Conservation (phyloP, 2,797 vertebrate species). For the Melanotaenia nigrans region DNA sequence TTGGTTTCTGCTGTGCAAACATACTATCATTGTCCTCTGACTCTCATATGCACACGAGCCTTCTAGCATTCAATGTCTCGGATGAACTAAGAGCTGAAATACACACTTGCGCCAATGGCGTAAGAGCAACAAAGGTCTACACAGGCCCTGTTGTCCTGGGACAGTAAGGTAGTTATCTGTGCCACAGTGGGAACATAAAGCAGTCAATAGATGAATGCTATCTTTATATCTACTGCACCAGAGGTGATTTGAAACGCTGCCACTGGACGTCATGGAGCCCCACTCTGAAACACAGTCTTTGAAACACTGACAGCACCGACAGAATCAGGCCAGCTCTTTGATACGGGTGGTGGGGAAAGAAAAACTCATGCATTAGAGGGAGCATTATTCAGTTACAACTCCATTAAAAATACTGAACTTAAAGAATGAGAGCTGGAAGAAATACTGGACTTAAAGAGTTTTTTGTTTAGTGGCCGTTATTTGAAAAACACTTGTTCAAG, state of each 20-base stretch:
- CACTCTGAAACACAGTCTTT: constrained; percentile 69
- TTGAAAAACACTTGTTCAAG: not conserved
- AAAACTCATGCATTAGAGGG: constrained; percentile 58
- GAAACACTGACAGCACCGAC: constrained; percentile 73
- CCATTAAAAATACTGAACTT: constrained; percentile 46
- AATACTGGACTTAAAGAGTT: constrained; percentile 18
- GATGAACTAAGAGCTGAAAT: constrained; percentile 74
- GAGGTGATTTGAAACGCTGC: constrained; percentile 81
- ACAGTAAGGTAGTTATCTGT: constrained; percentile 80
- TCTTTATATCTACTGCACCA: constrained; percentile 80
- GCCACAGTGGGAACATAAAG: constrained; percentile 79
- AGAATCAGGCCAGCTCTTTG: constrained; percentile 77
- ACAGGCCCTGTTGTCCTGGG: constrained; percentile 76
- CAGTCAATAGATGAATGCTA: constrained; percentile 80
- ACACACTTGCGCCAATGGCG: constrained; percentile 77
- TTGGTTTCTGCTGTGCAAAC: constrained; percentile 60
- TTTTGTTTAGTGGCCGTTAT: not conserved
- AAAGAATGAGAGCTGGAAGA: constrained; percentile 35
- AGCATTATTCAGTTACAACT: constrained; percentile 65
- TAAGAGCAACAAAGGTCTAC: constrained; percentile 75
- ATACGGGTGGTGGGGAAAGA: constrained; percentile 56
- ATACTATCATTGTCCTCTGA: constrained; percentile 46
- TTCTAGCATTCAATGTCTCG: constrained; percentile 62
- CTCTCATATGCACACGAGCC: constrained; percentile 55
- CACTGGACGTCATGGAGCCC: constrained; percentile 74